phyloP scores from a whole-genome alignment of 1,140 invertebrate genomes.

The Whitmania pigra region DNA sequence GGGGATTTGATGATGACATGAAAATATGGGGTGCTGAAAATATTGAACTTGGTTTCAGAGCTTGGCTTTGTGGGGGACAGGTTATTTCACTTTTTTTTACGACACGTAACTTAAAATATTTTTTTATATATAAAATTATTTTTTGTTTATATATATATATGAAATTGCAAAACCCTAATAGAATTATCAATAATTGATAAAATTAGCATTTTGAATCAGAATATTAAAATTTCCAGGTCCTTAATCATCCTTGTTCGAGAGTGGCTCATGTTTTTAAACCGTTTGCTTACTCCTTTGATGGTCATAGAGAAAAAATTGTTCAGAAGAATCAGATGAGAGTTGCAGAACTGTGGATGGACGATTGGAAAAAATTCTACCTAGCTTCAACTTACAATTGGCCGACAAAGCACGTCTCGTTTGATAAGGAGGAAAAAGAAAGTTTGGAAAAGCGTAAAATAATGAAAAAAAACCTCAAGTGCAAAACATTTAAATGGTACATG shows the following conservation, averaged over 20 bases:
- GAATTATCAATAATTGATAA: not conserved
- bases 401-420: constrained; percentile 19
- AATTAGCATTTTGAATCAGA: too few species aligned
- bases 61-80: constrained; percentile 66
- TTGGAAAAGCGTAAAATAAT: constrained; percentile 20
- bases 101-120: not conserved
- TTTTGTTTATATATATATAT: too few species aligned
- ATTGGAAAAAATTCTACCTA: constrained; percentile 60
- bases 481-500: constrained; percentile 24
- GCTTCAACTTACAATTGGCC: constrained; percentile 24
- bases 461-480: constrained; percentile 22
- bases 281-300: constrained; percentile 29
- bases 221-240: constrained; percentile 46
- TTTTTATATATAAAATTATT: constrained; percentile 13
- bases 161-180: not conserved
- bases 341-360: constrained; percentile 63
- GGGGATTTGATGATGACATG: constrained; percentile 89
- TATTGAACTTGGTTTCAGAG: constrained; percentile 85
- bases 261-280: constrained; percentile 84
- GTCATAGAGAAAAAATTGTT: constrained; percentile 31
- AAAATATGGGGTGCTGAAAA: constrained; percentile 98
- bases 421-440: constrained; percentile 14
- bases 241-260: constrained; percentile 89
- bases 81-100: not conserved
- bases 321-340: constrained; percentile 44